A percentile compares a stretch with the other conserved stretches of the same genome.
These are phyloP conservation scores for Dryobota labecula DNA, from an alignment of 2,888 invertebrate genomes.

Conservation along the genomic window DNA sequence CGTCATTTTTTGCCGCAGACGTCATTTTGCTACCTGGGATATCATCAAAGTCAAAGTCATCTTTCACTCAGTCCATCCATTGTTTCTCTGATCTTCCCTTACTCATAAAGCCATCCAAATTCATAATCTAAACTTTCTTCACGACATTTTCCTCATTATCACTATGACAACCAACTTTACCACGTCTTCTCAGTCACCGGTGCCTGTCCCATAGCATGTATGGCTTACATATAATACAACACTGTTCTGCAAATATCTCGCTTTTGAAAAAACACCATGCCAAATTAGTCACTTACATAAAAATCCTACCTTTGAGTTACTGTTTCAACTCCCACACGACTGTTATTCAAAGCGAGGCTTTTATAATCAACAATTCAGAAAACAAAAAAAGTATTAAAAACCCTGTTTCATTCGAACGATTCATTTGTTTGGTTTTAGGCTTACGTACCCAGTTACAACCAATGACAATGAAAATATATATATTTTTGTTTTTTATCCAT, in stretches of 20 bases:
- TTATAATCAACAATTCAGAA: slow-evolving; percentile 56
- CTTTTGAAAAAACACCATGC: not conserved
- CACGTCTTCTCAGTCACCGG: not conserved
- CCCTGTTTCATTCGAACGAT: slow-evolving; percentile 44
- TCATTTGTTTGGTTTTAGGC: slow-evolving; percentile 61
- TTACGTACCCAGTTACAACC: slow-evolving; percentile 37
- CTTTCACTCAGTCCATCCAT: not conserved
- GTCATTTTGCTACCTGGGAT: no score
- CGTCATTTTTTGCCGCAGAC: no score
- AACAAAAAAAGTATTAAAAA: slow-evolving; percentile 50
- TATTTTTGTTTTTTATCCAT: slow-evolving; percentile 30
- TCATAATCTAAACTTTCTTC: not conserved
- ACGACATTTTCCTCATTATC: not conserved
- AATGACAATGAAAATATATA: slow-evolving; percentile 41
- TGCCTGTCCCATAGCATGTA: not conserved
- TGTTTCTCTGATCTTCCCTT: not conserved
- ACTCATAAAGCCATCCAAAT: no score
- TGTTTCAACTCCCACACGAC: slow-evolving; percentile 14
- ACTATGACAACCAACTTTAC: not conserved
- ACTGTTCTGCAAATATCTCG: not conserved
- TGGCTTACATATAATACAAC: not conserved
- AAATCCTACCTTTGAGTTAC: slow-evolving; percentile 34
- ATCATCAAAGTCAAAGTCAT: no score
- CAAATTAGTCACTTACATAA: not conserved
- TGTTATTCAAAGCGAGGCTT: slow-evolving; percentile 41